These are phyloP conservation scores for Phrynocephalus versicolor DNA, from an alignment of 2,113 vertebrate genomes.

Conservation along the genomic window DNA sequence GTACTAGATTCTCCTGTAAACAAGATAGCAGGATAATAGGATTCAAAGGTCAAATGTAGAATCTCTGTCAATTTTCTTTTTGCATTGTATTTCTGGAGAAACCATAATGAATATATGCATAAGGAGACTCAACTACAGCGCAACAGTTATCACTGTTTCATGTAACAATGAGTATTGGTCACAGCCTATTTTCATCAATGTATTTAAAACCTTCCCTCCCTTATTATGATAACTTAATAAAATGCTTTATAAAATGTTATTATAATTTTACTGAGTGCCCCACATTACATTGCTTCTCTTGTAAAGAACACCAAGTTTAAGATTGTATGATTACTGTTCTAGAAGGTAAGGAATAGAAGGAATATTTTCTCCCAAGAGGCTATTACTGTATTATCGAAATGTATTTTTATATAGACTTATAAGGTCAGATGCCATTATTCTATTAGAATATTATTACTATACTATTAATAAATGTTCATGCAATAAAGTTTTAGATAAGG, in stretches of 20 bases:
- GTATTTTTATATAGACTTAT: conserved; percentile 5
- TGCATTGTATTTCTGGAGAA: background rate
- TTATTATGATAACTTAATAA: conserved; percentile 33
- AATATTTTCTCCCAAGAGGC: conserved; percentile 33
- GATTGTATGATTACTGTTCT: conserved; percentile 50
- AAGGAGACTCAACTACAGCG: background rate
- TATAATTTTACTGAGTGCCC: conserved; percentile 37
- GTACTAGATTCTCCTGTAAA: background rate
- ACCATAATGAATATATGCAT: background rate
- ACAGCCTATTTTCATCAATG: conserved; percentile 38
- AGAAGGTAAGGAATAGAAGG: conserved; percentile 40
- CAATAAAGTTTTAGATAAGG: background rate
- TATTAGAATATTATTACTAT: background rate
- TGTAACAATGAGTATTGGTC: background rate
- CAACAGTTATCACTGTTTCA: background rate
- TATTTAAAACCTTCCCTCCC: conserved; percentile 28
- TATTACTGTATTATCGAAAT: conserved; percentile 45
- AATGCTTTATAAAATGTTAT: conserved; percentile 39
- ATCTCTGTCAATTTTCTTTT: background rate
- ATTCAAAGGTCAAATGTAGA: background rate
- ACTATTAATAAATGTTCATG: conserved; percentile 39
- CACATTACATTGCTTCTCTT: conserved; percentile 57
- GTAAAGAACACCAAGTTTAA: conserved; percentile 43
- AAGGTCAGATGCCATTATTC: conserved; percentile 21
- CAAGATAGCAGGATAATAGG: background rate